These are phyloP conservation scores for Ephialtes manifestator DNA, from an alignment of 2,888 invertebrate genomes.

Conservation along the genomic window DNA sequence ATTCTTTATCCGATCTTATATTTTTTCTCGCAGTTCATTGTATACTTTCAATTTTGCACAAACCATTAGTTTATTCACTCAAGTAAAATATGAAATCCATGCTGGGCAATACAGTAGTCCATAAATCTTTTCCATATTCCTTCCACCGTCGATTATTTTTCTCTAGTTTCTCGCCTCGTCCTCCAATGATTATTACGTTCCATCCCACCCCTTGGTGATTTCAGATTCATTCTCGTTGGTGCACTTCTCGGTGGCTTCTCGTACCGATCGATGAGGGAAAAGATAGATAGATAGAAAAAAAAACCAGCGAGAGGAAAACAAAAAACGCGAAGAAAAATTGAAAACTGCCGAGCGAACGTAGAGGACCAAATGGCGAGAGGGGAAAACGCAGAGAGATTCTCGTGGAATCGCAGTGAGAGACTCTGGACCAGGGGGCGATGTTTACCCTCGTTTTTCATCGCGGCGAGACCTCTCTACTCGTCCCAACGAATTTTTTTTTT, in stretches of 20 bases:
- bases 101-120: too few species aligned
- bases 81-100: not conserved
- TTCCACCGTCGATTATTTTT: not conserved
- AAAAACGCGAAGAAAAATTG: slow-evolving; percentile 21
- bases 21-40: too few species aligned
- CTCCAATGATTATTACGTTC: slow-evolving; percentile 48
- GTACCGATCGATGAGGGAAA: not conserved
- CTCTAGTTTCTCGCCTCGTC: slow-evolving; percentile 38
- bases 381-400: slow-evolving; percentile 20
- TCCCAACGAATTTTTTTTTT: slow-evolving; percentile 57
- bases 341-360: slow-evolving; percentile 25
- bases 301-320: not conserved
- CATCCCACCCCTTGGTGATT: slow-evolving; percentile 21
- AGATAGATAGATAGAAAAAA: too few species aligned
- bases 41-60: too few species aligned
- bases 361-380: too few species aligned
- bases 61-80: not conserved
- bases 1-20: too few species aligned
- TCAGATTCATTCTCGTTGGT: slow-evolving; percentile 26
- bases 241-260: not conserved
- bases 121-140: not conserved
- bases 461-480: slow-evolving; percentile 36
- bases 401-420: slow-evolving; percentile 54
- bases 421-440: slow-evolving; percentile 49
- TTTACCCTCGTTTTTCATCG: slow-evolving; percentile 59